phyloP scores from a whole-genome alignment of 2,113 vertebrate species.

The Alligator sinensis region DNA sequence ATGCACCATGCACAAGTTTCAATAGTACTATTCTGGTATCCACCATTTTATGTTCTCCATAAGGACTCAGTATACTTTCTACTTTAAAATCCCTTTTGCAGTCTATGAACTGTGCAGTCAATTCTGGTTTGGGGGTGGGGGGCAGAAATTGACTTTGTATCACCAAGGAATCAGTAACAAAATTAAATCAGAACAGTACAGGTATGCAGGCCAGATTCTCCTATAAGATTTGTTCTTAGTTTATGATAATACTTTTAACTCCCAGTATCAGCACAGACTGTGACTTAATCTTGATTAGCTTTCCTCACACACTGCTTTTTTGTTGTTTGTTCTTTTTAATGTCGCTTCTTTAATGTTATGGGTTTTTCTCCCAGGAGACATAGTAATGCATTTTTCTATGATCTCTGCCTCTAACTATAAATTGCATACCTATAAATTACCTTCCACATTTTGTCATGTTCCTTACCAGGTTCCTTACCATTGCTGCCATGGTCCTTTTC shows the following conservation, averaged over 20 bases:
- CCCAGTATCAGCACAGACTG: neutral
- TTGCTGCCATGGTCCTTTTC: neutral
- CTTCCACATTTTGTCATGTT: neutral
- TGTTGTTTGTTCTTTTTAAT: neutral
- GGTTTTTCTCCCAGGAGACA: neutral
- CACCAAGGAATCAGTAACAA: neutral
- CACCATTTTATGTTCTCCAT: neutral
- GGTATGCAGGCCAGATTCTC: neutral
- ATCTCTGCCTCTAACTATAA: neutral
- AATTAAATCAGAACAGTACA: neutral
- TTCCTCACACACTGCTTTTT: neutral
- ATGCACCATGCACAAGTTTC: neutral
- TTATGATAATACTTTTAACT: neutral
- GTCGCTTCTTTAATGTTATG: neutral
- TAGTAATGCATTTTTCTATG: neutral
- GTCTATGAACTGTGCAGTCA: rapidly evolving
- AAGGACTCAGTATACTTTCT: neutral
- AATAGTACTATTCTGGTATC: neutral
- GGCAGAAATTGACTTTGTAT: neutral
- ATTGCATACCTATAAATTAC: neutral
- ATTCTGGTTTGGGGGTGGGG: neutral
- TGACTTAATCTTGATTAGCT: neutral
- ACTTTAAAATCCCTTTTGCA: neutral
- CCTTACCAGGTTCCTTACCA: neutral
- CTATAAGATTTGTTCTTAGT: neutral